Evolutionary conservation across 2,888 invertebrate species (phyloP).

Genomic region (Melanargia galathea): DNA sequence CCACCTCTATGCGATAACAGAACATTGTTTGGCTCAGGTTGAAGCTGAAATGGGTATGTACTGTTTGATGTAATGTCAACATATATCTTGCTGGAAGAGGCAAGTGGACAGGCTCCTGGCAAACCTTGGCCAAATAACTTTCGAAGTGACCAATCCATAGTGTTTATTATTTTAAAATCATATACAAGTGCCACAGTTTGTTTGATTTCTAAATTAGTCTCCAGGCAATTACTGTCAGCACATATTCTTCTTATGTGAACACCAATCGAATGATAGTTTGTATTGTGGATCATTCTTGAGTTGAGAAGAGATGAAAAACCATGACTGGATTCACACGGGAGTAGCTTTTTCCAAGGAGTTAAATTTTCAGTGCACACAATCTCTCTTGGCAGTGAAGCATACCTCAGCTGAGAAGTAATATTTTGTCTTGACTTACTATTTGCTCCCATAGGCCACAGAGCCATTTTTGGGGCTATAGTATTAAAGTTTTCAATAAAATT

Average conservation of each 20-base stretch:
- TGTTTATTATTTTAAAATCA: conserved; percentile 86
- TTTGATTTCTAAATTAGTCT: conserved; percentile 88
- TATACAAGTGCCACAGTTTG: conserved; percentile 94
- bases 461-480: conserved; percentile 91
- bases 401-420: conserved; percentile 84
- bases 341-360: conserved; percentile 98
- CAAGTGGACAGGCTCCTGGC: conserved; percentile 90
- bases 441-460: conserved; percentile 89
- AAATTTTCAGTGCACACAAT: conserved; percentile 99
- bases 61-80: conserved; percentile 88
- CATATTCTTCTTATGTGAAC: conserved; percentile 93
- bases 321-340: conserved; percentile 95
- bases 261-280: conserved; percentile 95
- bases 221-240: conserved; percentile 79
- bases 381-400: conserved; percentile 96
- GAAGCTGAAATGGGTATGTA: conserved; percentile 84
- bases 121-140: conserved; percentile 94
- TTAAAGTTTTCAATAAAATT: conserved; percentile 95
- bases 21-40: conserved; percentile 83
- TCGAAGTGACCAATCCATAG: conserved; percentile 92
- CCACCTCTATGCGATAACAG: conserved; percentile 86
- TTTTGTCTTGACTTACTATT: conserved; percentile 66
- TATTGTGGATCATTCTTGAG: conserved; percentile 94
- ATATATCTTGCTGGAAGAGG: conserved; percentile 89
- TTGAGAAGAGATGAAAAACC: conserved; percentile 95